Percentiles rank a stretch among this genome's conserved stretches.
Conservation (phyloP, 2,888 invertebrate species). For the Plutella xylostella region DNA sequence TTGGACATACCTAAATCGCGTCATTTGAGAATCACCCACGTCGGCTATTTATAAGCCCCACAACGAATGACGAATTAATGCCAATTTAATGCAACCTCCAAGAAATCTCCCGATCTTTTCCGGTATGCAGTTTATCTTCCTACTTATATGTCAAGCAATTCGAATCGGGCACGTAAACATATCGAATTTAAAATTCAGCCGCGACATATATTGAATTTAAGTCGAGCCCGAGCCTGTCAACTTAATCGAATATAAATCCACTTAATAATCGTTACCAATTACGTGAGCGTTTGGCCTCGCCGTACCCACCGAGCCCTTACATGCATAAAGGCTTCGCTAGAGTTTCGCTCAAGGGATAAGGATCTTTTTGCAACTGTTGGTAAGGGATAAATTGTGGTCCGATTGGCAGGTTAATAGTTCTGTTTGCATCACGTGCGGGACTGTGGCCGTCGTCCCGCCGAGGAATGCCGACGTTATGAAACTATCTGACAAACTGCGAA, state of each 20-base stretch:
- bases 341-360: conserved; percentile 40
- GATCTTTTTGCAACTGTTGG: conserved; percentile 43
- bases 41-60: not conserved
- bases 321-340: conserved; percentile 33
- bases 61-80: not conserved
- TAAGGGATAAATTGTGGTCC: conserved; percentile 46
- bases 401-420: conserved; percentile 16
- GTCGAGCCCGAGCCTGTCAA: conserved; percentile 46
- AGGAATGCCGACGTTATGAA: conserved; percentile 47
- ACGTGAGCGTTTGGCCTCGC: conserved; percentile 54
- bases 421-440: conserved; percentile 18
- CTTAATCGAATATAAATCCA: conserved; percentile 58
- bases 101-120: conserved; percentile 1
- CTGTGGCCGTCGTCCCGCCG: conserved; percentile 30
- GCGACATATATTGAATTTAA: conserved; percentile 38
- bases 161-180: conserved; percentile 38
- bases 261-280: conserved; percentile 61
- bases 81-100: not conserved
- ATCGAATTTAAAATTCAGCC: conserved; percentile 38
- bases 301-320: conserved; percentile 14
- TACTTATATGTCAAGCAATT: conserved; percentile 1
- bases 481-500: conserved; percentile 40
- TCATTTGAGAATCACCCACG: too few species aligned
- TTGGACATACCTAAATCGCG: too few species aligned
- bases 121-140: conserved; percentile 2